These are phyloP conservation scores for Candoia aspera DNA, from an alignment of 2,113 vertebrate species.

Conservation along the genomic window DNA sequence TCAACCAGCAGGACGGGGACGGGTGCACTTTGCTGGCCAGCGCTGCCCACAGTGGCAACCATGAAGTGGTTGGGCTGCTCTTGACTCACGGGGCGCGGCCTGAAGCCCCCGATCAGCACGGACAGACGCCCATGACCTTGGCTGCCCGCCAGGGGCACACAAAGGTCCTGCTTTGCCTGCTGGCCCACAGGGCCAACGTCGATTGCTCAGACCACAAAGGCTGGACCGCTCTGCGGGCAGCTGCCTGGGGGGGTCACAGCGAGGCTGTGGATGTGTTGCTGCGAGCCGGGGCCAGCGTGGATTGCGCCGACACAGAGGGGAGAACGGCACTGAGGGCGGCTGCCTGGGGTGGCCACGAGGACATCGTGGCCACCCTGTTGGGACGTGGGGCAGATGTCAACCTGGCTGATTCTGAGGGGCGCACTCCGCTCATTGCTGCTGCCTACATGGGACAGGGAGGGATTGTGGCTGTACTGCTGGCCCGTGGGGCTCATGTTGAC, in stretches of 20 bases:
- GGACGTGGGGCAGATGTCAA: slow-evolving; percentile 71
- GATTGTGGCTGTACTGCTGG: slow-evolving; percentile 73
- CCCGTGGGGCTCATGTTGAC: slow-evolving; percentile 70
- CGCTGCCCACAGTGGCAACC: slow-evolving; percentile 71
- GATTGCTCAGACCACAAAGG: slow-evolving; percentile 77
- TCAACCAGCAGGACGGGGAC: slow-evolving; percentile 76
- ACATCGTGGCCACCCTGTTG: slow-evolving; percentile 72
- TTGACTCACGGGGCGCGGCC: neutral
- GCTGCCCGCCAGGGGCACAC: slow-evolving; percentile 66
- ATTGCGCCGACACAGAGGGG: slow-evolving; percentile 74
- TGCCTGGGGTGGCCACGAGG: slow-evolving; percentile 80
- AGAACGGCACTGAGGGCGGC: slow-evolving; percentile 80
- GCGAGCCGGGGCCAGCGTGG: slow-evolving; percentile 75
- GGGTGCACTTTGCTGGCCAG: slow-evolving; percentile 77
- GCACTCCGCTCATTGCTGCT: slow-evolving; percentile 79
- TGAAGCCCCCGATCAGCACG: neutral
- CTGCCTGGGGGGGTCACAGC: slow-evolving; percentile 75
- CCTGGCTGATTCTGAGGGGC: slow-evolving; percentile 73
- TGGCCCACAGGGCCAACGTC: slow-evolving; percentile 76
- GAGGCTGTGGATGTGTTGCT: slow-evolving; percentile 73
- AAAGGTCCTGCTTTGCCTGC: slow-evolving; percentile 69
- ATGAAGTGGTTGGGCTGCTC: slow-evolving; percentile 71
- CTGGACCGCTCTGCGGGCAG: slow-evolving; percentile 79
- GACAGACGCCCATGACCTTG: slow-evolving; percentile 72
- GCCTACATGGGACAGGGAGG: slow-evolving; percentile 81